Evolutionary conservation across 2,888 invertebrate species (phyloP).

Genomic region (Epinotia brunnichana): DNA sequence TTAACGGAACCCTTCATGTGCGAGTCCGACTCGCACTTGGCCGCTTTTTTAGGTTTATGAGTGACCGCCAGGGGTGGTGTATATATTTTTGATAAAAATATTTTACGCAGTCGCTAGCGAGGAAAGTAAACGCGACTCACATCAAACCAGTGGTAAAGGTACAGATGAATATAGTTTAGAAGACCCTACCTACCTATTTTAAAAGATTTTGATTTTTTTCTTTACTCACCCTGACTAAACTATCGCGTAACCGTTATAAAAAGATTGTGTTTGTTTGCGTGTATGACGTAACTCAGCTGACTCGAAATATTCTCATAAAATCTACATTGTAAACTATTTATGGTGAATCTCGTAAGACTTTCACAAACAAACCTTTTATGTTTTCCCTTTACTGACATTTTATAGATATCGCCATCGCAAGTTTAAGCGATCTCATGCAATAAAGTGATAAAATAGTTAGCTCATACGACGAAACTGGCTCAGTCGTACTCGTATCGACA

Average conservation of each 20-base stretch:
- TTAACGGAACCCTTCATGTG: no score
- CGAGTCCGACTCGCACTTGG: no score
- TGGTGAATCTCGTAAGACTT: conserved; percentile 41
- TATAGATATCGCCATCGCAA: conserved; percentile 71
- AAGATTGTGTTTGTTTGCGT: conserved; percentile 36
- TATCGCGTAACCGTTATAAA: conserved; percentile 18
- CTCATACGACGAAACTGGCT: conserved; percentile 69
- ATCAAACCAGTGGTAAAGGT: no score
- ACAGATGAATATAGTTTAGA: no score
- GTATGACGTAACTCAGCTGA: conserved; percentile 30
- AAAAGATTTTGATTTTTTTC: no score
- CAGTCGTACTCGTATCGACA: conserved; percentile 70
- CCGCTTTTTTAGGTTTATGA: no score
- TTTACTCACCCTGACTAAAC: not conserved
- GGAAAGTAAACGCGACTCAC: no score
- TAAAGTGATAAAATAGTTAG: conserved; percentile 84
- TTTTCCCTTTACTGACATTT: conserved; percentile 71
- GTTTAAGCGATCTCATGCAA: conserved; percentile 80
- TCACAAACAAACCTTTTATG: conserved; percentile 49
- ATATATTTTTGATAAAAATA: no score
- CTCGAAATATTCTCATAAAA: conserved; percentile 41
- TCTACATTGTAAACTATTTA: conserved; percentile 44
- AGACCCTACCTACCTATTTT: no score
- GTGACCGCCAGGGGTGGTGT: no score
- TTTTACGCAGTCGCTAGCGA: no score